Percentiles rank a stretch among this genome's conserved stretches.
phyloP scores from a whole-genome alignment of 2,113 vertebrate genomes.

The Columbina picui region DNA sequence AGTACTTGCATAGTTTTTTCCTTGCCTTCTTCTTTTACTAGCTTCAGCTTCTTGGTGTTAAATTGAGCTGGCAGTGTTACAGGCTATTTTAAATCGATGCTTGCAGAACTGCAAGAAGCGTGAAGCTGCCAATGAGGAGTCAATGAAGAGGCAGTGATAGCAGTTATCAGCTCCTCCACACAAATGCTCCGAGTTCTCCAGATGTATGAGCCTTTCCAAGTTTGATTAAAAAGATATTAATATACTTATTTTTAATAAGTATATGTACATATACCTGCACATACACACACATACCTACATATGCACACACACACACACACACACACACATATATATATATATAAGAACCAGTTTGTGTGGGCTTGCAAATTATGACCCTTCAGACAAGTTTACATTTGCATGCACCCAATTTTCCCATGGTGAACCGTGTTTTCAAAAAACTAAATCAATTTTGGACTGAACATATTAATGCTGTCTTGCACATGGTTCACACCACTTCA shows the following conservation, averaged over 20 bases:
- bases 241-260: background rate
- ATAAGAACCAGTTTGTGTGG: background rate
- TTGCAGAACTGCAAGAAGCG: conserved; percentile 20
- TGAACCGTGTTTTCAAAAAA: background rate
- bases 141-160: conserved; percentile 41
- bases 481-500: background rate
- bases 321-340: too few relatives aligned
- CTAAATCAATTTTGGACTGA: background rate
- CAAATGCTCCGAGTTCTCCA: background rate
- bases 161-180: conserved; percentile 36
- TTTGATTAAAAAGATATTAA: background rate
- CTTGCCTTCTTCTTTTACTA: background rate
- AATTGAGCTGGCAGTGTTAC: conserved; percentile 1
- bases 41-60: conserved; percentile 21
- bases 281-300: too few relatives aligned
- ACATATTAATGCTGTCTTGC: background rate
- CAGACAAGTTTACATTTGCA: background rate
- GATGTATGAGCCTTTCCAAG: background rate
- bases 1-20: background rate
- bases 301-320: too few relatives aligned
- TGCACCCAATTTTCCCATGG: background rate
- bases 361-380: background rate
- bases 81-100: conserved; percentile 23
- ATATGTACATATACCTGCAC: too few relatives aligned
- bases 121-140: conserved; percentile 46